Base-by-base conservation (phyloP, 2,888 invertebrate species). In the Callyntrura guangdongensis region DNA sequence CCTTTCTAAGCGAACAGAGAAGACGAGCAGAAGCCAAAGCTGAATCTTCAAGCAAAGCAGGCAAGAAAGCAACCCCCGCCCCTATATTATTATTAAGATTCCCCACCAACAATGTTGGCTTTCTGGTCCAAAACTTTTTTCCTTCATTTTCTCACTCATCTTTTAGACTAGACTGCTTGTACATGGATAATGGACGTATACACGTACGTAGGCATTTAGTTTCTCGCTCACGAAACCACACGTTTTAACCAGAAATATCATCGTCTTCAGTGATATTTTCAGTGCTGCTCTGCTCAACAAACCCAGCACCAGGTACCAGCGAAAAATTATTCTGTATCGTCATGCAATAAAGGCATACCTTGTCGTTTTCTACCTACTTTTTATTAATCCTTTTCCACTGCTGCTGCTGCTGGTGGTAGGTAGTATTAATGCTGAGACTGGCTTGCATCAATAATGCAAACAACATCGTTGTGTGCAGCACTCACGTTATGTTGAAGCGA, bases 11-110 rank as follows among this genome's bases (percentile, higher is more conserved):
- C n/a, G 9, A 59, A 8, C 25, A n/a, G 14, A 82, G 82, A 84
- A 36, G 20, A 61, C 22, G 14, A 87, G 49, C 84, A 77, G 79
- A 84, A 81, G 56, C 14, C 11, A 45, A 36, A 89, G 85, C 47
- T 27, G 82, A 86, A 74, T 91, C 91, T 67, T 91, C 61, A 91
- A 87, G 84, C 91, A 91, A 90, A 72, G 84, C 82, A 86, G 64
- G 12, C 53, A 67, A 69, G 59, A 72, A 83, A 85, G 25, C 86
- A 90, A 87, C 91, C 91, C 88, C 85, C 91, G 85, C 91, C 91
- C 91, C 91, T 84, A 45, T 88, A 85, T 91, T 88, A 59, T 86
- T n/a, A n/a, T 36, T 83, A 83, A 91, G 82, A 83, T 84, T 88
- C 91, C 85, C 91, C 88, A 84, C 86, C 91, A 90, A 36, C 45